Base-by-base conservation (phyloP, 2,113 vertebrate genomes). In the Vulpes lagopus region DNA sequence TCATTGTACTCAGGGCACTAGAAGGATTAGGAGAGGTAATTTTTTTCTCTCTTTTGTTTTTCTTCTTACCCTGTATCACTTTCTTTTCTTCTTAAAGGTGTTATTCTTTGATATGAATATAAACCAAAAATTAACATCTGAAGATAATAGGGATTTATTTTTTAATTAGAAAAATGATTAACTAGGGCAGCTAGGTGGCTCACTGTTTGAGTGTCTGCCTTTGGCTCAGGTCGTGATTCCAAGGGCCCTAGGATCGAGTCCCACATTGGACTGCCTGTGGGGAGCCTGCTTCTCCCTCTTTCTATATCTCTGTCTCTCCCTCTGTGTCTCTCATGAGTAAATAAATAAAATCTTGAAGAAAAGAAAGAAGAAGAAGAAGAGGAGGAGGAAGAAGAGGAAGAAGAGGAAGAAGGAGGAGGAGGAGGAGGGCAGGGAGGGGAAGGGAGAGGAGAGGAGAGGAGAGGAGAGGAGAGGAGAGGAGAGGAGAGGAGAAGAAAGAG, bases 1-100 rank as follows among this genome's bases (percentile, higher is more conserved):
- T 99, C 81, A 99, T 99, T 57, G 98, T 98, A 30, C 99, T 99
- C 89, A 98, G 99, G 97, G 99, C 98, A 4, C 98, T 99, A 93
- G 99, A 99, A 98, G 99, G 99, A 53, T 92, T 99, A 5, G 99
- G 99, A 97, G 99, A 99, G 99, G 99, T 99, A 98, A 92, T 82
- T 0, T 17, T 96, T 87, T 91, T 89, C 49, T 79, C 0, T 65
- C 57, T 65, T 78, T 51, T 57, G 8, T 84, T 89, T 93, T 87
- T 65, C 59, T 53, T 84, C 51, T 81, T 86, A 35, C 16, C 55
- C 27, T 83, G 0, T 12, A 22, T 94, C 30, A 3, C 43, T 49
- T 62, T 88, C 57, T 84, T 20, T 25, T 65, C 38, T 89, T 69
- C 25, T 62, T 96, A 81, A 91, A 93, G 35, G 78, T 87, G 64